phyloP scores from a whole-genome alignment of 2,113 vertebrate genomes.

The Oceanodroma tethys region DNA sequence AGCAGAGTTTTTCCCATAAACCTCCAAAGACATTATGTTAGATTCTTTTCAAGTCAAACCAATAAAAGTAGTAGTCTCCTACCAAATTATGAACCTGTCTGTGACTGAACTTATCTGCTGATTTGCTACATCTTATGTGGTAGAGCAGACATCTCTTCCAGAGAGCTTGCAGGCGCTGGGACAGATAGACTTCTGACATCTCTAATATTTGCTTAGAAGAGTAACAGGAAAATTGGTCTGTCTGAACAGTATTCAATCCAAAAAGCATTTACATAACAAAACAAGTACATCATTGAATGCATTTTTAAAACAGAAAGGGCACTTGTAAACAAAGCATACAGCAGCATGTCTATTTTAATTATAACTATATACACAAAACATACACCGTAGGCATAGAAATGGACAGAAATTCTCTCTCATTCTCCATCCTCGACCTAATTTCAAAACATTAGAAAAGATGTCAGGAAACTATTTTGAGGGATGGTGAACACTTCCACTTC shows the following conservation, averaged over 20 bases:
- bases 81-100: not conserved
- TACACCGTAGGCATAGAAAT: not conserved
- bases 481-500: not conserved
- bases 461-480: conserved; percentile 2
- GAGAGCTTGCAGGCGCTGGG: not conserved
- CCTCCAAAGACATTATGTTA: not conserved
- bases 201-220: not conserved
- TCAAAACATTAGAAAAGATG: conserved; percentile 6
- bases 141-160: not conserved
- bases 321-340: not conserved
- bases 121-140: not conserved
- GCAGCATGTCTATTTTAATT: not conserved
- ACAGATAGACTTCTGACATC: not conserved
- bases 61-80: not conserved
- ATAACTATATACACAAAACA: not conserved
- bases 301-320: not conserved
- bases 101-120: not conserved
- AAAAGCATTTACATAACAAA: conserved; percentile 33
- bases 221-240: not conserved
- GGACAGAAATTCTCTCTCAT: not conserved
- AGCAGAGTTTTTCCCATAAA: not conserved
- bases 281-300: not conserved
- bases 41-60: not conserved
- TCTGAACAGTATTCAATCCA: not conserved
- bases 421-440: conserved; percentile 16